Percentiles rank a stretch among this genome's conserved stretches.
Evolutionary conservation across 2,888 invertebrate species (phyloP).

Genomic region (Dolichomitus sp.): DNA sequence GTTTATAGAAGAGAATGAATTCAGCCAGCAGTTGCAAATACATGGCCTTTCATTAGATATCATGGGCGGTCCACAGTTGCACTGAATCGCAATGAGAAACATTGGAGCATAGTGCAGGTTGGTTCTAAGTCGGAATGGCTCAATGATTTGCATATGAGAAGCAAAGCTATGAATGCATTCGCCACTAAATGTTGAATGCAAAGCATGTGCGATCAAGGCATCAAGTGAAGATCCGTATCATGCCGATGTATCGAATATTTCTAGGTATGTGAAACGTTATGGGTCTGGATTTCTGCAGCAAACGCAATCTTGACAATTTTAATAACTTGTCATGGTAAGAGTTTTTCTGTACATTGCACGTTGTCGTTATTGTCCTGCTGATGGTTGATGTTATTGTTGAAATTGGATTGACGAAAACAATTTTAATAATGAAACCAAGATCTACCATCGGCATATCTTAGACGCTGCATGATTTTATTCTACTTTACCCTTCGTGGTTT

Average conservation of each 20-base stretch:
- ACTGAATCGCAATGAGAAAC: slow-evolving; percentile 66
- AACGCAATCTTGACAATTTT: background rate
- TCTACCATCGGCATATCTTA: no score
- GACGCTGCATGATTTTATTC: background rate
- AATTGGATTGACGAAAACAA: no score
- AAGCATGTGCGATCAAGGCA: slow-evolving; percentile 44
- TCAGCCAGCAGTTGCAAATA: background rate
- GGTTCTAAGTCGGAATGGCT: slow-evolving; percentile 43
- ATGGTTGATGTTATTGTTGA: no score
- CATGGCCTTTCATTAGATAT: slow-evolving; percentile 24
- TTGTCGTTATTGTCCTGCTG: background rate
- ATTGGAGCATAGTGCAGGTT: slow-evolving; percentile 32
- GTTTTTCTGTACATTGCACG: background rate
- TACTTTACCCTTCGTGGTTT: background rate
- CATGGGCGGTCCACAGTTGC: slow-evolving; percentile 57
- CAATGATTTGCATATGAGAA: slow-evolving; percentile 79
- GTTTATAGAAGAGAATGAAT: background rate
- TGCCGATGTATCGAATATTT: background rate
- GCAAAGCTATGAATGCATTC: slow-evolving; percentile 76
- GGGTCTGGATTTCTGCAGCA: background rate
- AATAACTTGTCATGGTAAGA: background rate
- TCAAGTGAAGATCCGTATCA: background rate
- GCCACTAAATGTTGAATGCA: slow-evolving; percentile 66
- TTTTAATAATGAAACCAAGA: no score
- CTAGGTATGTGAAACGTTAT: background rate